Percentiles rank a stretch among this genome's conserved stretches.
These are phyloP conservation scores for Hozukius guyotensis DNA, from an alignment of 2,797 vertebrate species.

Conservation along the genomic window DNA sequence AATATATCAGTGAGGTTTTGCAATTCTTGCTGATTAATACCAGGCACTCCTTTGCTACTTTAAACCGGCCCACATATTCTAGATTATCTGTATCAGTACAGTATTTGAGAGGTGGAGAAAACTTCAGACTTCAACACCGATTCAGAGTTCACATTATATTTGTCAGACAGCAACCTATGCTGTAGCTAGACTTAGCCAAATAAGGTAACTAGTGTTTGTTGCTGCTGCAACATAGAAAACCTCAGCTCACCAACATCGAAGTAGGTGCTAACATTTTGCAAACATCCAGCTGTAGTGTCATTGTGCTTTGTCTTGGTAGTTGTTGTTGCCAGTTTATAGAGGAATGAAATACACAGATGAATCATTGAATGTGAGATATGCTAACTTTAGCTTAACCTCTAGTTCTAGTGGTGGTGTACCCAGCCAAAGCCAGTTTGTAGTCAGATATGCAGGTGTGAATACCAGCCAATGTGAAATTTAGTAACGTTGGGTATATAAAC, in stretches of 20 bases:
- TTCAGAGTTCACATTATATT: background rate
- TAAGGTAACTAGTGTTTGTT: background rate
- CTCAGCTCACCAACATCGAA: background rate
- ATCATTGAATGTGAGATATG: background rate
- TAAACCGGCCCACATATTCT: background rate
- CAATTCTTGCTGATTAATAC: background rate
- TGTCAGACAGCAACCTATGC: background rate
- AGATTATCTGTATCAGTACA: background rate
- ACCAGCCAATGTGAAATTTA: background rate
- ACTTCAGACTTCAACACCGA: background rate
- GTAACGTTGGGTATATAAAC: background rate
- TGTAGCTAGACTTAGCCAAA: background rate
- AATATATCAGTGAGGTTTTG: background rate
- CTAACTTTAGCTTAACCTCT: background rate
- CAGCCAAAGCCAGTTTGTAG: background rate
- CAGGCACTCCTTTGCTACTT: background rate
- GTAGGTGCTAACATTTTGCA: background rate
- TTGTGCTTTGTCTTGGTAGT: slow-evolving; percentile 8
- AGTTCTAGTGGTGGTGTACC: background rate
- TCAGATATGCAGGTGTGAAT: background rate
- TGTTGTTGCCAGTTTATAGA: background rate
- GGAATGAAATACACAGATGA: background rate
- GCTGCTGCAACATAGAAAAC: background rate
- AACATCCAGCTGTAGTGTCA: background rate
- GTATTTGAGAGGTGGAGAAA: background rate